A percentile compares a stretch with the other conserved stretches of the same genome.
phyloP scores from a whole-genome alignment of 2,113 vertebrate species.

The Platycercus adscitus region DNA sequence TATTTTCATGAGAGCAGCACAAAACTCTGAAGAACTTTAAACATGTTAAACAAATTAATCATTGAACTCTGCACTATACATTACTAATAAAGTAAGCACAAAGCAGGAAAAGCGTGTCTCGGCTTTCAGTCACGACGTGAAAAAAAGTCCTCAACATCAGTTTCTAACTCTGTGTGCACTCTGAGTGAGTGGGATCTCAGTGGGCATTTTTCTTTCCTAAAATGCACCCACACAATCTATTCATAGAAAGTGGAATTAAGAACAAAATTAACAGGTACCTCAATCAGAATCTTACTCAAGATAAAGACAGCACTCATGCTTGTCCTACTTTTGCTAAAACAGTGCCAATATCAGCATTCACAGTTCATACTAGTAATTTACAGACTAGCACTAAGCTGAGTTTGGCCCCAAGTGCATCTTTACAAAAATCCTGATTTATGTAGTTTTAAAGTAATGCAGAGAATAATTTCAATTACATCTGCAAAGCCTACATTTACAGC shows the following conservation, averaged over 20 bases:
- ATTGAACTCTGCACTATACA: neutral
- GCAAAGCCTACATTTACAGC: neutral
- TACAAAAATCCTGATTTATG: neutral
- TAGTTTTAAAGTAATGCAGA: neutral
- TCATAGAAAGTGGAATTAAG: neutral
- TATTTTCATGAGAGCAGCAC: constrained; percentile 27
- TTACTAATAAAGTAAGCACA: neutral
- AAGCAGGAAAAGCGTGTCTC: neutral
- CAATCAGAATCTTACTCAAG: neutral
- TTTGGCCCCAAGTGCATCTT: neutral
- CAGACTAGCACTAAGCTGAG: neutral
- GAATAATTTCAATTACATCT: neutral
- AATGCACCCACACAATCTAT: neutral
- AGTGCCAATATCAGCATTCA: neutral
- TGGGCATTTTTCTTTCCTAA: neutral
- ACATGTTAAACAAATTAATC: neutral
- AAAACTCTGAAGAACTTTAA: constrained; percentile 45
- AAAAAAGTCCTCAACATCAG: neutral
- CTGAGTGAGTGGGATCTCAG: neutral
- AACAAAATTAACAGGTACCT: neutral
- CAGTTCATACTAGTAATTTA: neutral
- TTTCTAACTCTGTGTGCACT: neutral
- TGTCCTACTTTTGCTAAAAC: neutral
- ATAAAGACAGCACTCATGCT: neutral
- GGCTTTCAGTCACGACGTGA: neutral